These are phyloP conservation scores for Ciona savignyi DNA, from an alignment of 23 tunicate species.

Conservation along the genomic window DNA sequence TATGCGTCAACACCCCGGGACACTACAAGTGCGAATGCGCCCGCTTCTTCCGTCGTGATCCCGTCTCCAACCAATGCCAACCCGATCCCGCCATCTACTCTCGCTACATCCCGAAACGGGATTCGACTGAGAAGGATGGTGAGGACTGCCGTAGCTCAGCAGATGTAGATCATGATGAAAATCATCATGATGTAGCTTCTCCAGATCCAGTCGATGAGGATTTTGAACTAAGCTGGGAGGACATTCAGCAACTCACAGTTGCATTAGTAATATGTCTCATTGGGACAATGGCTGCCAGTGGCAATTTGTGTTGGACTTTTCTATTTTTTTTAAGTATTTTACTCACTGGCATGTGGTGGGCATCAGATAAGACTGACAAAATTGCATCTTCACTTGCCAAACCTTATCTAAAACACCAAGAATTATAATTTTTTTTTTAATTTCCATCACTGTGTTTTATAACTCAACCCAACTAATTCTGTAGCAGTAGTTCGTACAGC, in stretches of 20 bases:
- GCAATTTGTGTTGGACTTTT: slow-evolving; percentile 79
- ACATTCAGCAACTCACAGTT: slow-evolving; percentile 63
- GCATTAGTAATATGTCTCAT: slow-evolving; percentile 87
- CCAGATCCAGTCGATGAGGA: slow-evolving; percentile 12
- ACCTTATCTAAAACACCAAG: slow-evolving; percentile 3
- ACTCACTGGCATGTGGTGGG: slow-evolving; percentile 85
- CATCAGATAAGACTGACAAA: slow-evolving; percentile 77
- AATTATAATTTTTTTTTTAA: no score
- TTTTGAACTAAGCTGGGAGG: slow-evolving; percentile 58
- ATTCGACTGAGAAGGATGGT: slow-evolving; percentile 29
- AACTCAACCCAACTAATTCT: not conserved
- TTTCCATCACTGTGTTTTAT: not conserved
- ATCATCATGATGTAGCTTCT: not conserved
- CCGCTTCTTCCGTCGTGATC: slow-evolving; percentile 88
- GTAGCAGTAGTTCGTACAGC: not conserved
- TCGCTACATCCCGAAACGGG: slow-evolving; percentile 32
- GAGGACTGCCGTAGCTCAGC: slow-evolving; percentile 4
- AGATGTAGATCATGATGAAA: not conserved
- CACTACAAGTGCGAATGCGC: slow-evolving; percentile 97
- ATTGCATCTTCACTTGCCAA: slow-evolving; percentile 32
- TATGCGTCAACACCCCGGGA: slow-evolving; percentile 89
- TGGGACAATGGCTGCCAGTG: slow-evolving; percentile 91
- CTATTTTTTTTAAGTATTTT: slow-evolving; percentile 71
- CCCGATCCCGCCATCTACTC: slow-evolving; percentile 96
- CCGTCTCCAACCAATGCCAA: slow-evolving; percentile 80